Evolutionary conservation across 2,113 vertebrate genomes (phyloP), one percentile per base, ranked within the genome.

Genomic region (Apodemus speciosus): DNA sequence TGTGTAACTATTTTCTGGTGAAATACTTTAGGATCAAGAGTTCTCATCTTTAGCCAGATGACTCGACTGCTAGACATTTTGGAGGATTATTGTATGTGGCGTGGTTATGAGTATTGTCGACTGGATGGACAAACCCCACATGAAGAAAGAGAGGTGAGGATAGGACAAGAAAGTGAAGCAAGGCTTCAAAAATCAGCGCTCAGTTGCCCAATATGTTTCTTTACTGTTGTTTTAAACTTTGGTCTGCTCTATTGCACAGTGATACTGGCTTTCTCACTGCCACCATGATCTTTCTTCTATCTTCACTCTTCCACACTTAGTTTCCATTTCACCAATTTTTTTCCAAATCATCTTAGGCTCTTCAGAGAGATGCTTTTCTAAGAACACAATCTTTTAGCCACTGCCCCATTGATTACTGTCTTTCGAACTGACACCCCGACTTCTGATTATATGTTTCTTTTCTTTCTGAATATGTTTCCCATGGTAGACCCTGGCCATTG

Each of bases 81-180:
- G 97, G 99, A 99, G 89, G 99, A 99, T 95, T 99, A 99, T 94
- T 99, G 99, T 97, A 99, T 99, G 99, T 99, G 99, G 99, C 98
- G 98, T 95, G 98, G 98, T 1, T 99, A 98, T 53, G 99, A 99
- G 92, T 99, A 99, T 97, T 99, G 99, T 95, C 98, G 99, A 0
- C 98, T 99, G 20, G 99, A 99, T 96, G 99, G 99, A 77, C 99
- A 99, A 97, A 99, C 99, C 0, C 98, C 98, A 4, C 99, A 99
- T 25, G 99, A 99, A 94, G 98, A 99, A 92, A 98, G 99, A 98
- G 98, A 99, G 98, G 99, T 99, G 83, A 97, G 98, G 60, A 95
- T 86, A 97, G 98, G 60, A 95, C 88, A 18, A 83, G 38, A 88
- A 92, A 94, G 85, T 88, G 79, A 94, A 87, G 79, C 18, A 94